phyloP scores from a whole-genome alignment of 2,797 vertebrate species.

The Pseudochaenichthys georgianus region DNA sequence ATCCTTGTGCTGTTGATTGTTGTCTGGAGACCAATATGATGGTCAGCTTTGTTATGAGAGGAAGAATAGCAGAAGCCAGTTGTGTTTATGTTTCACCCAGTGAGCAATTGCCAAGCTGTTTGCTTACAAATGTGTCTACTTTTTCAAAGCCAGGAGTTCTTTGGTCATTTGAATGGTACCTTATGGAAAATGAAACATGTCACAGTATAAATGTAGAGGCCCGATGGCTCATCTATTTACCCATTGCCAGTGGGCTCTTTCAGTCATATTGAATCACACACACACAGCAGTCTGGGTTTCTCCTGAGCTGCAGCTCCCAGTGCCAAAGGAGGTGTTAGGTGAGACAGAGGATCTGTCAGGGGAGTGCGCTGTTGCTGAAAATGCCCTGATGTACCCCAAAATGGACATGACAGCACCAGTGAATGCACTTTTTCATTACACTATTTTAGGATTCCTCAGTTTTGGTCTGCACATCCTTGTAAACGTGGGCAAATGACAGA shows the following conservation, averaged over 20 bases:
- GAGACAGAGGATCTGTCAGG: slow-evolving; percentile 28
- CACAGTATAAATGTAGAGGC: slow-evolving; percentile 32
- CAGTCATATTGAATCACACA: slow-evolving; percentile 45
- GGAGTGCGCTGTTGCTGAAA: slow-evolving; percentile 20
- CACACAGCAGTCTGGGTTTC: slow-evolving; percentile 40
- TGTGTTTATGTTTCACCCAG: slow-evolving; percentile 56
- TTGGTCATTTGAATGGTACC: slow-evolving; percentile 54
- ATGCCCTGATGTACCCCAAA: slow-evolving; percentile 12
- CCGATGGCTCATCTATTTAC: slow-evolving; percentile 47
- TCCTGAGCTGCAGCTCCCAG: slow-evolving; percentile 32
- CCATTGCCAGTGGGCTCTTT: slow-evolving; percentile 33
- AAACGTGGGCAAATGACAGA: neutral
- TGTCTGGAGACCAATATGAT: slow-evolving; percentile 46
- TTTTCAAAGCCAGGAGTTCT: slow-evolving; percentile 35
- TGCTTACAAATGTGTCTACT: slow-evolving; percentile 26
- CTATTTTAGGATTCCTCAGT: slow-evolving; percentile 13
- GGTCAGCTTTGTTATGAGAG: slow-evolving; percentile 16
- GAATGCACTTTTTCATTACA: neutral
- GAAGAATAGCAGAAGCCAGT: slow-evolving; percentile 21
- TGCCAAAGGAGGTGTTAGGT: slow-evolving; percentile 50
- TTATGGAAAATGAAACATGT: slow-evolving; percentile 41
- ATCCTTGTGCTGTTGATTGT: slow-evolving; percentile 78
- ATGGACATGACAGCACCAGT: neutral
- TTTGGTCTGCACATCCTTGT: neutral
- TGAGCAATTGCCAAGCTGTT: slow-evolving; percentile 50